Evolutionary conservation across 2,113 vertebrate genomes (phyloP).

Genomic region (Cygnus atratus): DNA sequence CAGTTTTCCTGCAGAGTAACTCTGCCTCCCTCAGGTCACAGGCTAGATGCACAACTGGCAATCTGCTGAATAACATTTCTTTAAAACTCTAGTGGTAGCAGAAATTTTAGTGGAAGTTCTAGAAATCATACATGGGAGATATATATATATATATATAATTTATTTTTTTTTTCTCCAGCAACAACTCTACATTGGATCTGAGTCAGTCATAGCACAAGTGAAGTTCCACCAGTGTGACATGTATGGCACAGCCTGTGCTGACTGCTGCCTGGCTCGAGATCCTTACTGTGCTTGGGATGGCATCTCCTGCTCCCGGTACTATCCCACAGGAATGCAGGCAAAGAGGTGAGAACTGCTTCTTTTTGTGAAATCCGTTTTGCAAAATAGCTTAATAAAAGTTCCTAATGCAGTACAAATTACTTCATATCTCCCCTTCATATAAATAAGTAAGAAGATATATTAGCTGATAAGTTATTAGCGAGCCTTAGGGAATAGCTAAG

Average conservation of each 20-base stretch:
- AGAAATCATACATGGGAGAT: background rate
- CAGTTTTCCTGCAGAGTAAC: conserved; percentile 9
- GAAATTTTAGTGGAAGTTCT: background rate
- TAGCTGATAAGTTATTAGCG: background rate
- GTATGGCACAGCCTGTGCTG: conserved; percentile 92
- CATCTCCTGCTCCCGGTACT: conserved; percentile 90
- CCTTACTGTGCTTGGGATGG: conserved; percentile 99
- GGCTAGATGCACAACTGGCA: background rate
- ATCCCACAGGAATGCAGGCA: conserved; percentile 83
- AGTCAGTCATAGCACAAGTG: conserved; percentile 86
- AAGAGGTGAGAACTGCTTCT: conserved; percentile 82
- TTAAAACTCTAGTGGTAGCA: background rate
- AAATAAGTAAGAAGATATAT: background rate
- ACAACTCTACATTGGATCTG: conserved; percentile 91
- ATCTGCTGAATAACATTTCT: background rate
- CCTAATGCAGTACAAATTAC: background rate
- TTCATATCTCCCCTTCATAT: accelerated
- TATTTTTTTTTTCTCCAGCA: conserved; percentile 77
- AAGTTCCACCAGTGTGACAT: conserved; percentile 93
- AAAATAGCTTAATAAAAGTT: background rate
- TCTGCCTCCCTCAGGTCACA: conserved; percentile 48
- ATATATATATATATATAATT: too few relatives aligned
- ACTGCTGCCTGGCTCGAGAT: conserved; percentile 95
- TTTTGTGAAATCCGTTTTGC: accelerated
- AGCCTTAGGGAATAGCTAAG: background rate